Evolutionary conservation across 2,797 vertebrate species (phyloP), one percentile per base, ranked within the genome.

Genomic region (Characodon lateralis): DNA sequence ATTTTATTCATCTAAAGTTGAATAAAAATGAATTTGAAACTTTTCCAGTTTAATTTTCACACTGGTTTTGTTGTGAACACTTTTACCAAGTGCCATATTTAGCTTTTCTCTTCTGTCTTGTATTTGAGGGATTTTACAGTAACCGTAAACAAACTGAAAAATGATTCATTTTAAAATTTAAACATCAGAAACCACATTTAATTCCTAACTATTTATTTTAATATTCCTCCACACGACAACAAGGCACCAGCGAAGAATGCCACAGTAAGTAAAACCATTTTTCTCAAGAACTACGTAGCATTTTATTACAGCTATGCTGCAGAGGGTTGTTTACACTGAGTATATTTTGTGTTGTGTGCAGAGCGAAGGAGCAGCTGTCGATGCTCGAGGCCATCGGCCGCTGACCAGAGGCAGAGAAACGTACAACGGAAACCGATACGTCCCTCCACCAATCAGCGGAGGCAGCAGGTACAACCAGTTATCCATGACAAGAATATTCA

Each of bases 331-430:
- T 39, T 58, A n/a, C 5, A 58, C 16, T 26, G 22, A 10, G 13
- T 22, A 8, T 14, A 46, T 24, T 0, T 22, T 26, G 41, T 5
- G 28, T 51, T 77, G 41, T 14, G 0, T 1, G 0, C 70, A 83
- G 83, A 1, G 0, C 0, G 6, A 1, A 12, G 1, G 14, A 10
- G 0, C 0, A 0, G 0, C 0, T 0, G 0, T 39, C 0, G 75
- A 55, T 0, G 70, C 28, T 24, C 96, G 97, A 0, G 92, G 96
- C 18, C 96, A 98, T 81, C 96, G 98, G 2, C 97, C 97, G 0
- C 0, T 89, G 0, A 12, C 71, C 0, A 22, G 0, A 50, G 92
- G 58, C 5, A 85, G 79, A 7, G 92, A 93, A 0, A 78, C 75
- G 2, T 84, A 84, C 39, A 41, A 0, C 1, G 51, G 31, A 0